Conservation (phyloP, 2,888 invertebrate genomes). For the Sinelater perroti region DNA sequence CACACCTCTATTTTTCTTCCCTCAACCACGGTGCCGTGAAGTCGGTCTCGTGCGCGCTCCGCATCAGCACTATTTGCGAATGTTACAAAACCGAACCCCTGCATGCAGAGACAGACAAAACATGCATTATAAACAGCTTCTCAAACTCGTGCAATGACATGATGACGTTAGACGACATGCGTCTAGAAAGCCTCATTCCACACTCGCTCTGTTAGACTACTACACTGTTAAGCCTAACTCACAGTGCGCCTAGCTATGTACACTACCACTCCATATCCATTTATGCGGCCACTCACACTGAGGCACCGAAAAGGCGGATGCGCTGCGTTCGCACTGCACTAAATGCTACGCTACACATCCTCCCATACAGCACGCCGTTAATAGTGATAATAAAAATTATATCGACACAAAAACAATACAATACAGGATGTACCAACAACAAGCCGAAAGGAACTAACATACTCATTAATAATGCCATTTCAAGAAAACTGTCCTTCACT, state of each 20-base stretch:
- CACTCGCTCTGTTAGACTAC: conserved; percentile 58
- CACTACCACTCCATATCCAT: conserved; percentile 56
- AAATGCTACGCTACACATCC: conserved; percentile 34
- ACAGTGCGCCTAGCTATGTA: conserved; percentile 55
- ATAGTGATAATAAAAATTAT: conserved; percentile 23
- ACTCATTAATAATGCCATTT: conserved; percentile 37
- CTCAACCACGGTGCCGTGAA: conserved; percentile 99
- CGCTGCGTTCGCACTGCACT: conserved; percentile 25
- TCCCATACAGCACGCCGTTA: conserved; percentile 38
- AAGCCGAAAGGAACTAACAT: conserved; percentile 39
- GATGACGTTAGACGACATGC: conserved; percentile 64
- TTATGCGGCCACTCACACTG: conserved; percentile 47
- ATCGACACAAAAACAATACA: conserved; percentile 36
- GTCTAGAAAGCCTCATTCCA: conserved; percentile 60
- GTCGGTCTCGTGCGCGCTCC: conserved; percentile 99
- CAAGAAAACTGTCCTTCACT: conserved; percentile 38
- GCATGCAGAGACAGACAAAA: conserved; percentile 96
- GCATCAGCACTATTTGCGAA: conserved; percentile 99
- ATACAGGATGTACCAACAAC: conserved; percentile 39
- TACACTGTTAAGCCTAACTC: conserved; percentile 52
- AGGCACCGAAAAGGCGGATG: conserved; percentile 38
- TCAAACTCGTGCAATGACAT: conserved; percentile 79
- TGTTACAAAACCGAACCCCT: conserved; percentile 99
- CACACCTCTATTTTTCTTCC: conserved; percentile 99
- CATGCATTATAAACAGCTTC: conserved; percentile 88